phyloP scores from a whole-genome alignment of 2,113 vertebrate genomes.

The Thalassoma bifasciatum region DNA sequence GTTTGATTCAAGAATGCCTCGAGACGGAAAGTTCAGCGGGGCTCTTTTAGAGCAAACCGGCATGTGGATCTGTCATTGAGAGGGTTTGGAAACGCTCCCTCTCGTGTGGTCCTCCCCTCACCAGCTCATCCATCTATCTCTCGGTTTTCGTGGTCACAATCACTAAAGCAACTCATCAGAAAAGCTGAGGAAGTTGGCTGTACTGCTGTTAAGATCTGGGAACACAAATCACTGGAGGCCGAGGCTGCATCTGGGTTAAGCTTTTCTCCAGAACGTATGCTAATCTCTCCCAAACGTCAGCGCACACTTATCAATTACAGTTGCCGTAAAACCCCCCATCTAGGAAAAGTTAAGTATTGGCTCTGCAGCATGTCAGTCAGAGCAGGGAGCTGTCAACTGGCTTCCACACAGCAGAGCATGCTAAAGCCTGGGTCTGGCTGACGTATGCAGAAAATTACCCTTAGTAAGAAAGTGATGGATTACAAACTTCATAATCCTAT shows the following conservation, averaged over 20 bases:
- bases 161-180: conserved; percentile 27
- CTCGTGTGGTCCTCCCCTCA: conserved; percentile 25
- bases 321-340: conserved; percentile 10
- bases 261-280: conserved; percentile 41
- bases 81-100: not conserved
- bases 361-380: conserved; percentile 12
- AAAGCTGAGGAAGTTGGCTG: conserved; percentile 35
- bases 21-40: conserved; percentile 17
- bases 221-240: conserved; percentile 43
- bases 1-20: conserved; percentile 22
- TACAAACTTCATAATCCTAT: no score
- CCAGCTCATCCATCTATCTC: conserved; percentile 17
- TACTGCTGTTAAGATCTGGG: conserved; percentile 18
- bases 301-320: conserved; percentile 49
- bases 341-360: conserved; percentile 29
- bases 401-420: not conserved
- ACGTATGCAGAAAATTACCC: no score
- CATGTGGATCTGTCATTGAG: conserved; percentile 14
- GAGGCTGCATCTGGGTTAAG: conserved; percentile 38
- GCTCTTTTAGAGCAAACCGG: conserved; percentile 1
- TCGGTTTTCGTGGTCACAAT: conserved; percentile 39
- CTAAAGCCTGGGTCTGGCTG: not conserved
- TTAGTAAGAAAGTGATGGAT: no score
- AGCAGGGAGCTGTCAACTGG: conserved; percentile 13
- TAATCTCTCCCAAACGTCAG: conserved; percentile 22